Conservation (phyloP, 2,113 vertebrate genomes). For the Odocoileus hemionus region DNA sequence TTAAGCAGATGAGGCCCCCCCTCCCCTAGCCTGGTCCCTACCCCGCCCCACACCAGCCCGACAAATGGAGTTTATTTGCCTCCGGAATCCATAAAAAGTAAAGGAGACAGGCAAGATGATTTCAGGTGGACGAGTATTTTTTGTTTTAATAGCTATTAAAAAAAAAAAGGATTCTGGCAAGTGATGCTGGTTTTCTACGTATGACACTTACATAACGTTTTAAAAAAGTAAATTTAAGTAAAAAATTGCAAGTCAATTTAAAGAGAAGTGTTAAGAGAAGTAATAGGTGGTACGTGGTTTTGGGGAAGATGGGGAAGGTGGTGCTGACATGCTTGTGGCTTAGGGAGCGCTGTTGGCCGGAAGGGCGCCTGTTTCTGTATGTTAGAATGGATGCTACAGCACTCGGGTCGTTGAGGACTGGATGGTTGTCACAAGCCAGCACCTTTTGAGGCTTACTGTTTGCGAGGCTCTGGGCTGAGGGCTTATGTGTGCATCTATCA, state of each 20-base stretch:
- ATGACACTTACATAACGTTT: conserved; percentile 57
- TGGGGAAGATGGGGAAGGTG: neutral
- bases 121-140: conserved; percentile 57
- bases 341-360: neutral
- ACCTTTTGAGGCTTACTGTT: neutral
- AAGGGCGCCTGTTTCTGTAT: neutral
- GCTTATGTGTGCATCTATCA: accelerated
- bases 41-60: neutral
- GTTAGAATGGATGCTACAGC: neutral
- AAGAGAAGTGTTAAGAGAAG: conserved; percentile 53
- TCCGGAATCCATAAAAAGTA: conserved; percentile 32
- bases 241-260: conserved; percentile 37
- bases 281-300: neutral
- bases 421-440: neutral
- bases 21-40: neutral
- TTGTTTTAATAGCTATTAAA: conserved; percentile 49
- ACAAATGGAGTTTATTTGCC: neutral
- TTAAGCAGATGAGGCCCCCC: neutral
- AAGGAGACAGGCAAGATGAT: conserved; percentile 42
- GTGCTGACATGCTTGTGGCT: neutral
- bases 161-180: conserved; percentile 56
- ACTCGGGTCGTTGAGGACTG: neutral
- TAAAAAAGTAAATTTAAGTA: conserved; percentile 49
- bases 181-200: neutral
- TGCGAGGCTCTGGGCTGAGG: neutral